phyloP scores from a whole-genome alignment of 2,113 vertebrate genomes.

The Stigmatopora argus region DNA sequence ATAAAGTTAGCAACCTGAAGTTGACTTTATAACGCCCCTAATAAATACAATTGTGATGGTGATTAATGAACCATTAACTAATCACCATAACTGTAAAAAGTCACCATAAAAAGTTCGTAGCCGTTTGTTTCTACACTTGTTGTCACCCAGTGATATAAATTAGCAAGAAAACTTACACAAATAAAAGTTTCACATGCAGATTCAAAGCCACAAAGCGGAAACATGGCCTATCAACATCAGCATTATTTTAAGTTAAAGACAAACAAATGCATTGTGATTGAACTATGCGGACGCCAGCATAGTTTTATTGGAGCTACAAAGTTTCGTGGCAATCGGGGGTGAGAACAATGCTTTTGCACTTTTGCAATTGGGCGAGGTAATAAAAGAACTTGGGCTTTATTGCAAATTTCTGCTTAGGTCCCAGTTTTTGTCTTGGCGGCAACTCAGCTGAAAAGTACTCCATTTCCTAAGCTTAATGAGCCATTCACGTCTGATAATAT shows the following conservation, averaged over 20 bases:
- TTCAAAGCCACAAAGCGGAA: neutral
- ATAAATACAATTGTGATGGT: no score
- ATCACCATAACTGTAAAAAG: no score
- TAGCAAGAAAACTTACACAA: no score
- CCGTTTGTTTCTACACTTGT: no score
- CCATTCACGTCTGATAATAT: conserved; percentile 1
- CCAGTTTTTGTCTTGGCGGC: neutral
- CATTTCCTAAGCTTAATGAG: neutral
- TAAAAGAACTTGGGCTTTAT: neutral
- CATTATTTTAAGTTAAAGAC: neutral
- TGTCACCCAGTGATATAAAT: no score
- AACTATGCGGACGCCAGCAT: neutral
- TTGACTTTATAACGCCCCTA: no score
- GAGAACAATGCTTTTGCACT: neutral
- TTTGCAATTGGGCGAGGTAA: neutral
- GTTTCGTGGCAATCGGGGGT: neutral
- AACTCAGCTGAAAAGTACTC: conserved; percentile 1
- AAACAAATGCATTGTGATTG: neutral
- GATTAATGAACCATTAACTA: no score
- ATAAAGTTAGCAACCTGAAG: no score
- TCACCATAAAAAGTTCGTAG: no score
- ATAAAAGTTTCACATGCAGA: no score
- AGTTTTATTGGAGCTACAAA: neutral
- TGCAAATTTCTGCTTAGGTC: neutral
- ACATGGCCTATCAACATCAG: neutral